Percentiles rank a stretch among this genome's conserved stretches.
These are phyloP conservation scores for Chalcis sispes DNA, from an alignment of 2,888 invertebrate species.

Conservation along the genomic window DNA sequence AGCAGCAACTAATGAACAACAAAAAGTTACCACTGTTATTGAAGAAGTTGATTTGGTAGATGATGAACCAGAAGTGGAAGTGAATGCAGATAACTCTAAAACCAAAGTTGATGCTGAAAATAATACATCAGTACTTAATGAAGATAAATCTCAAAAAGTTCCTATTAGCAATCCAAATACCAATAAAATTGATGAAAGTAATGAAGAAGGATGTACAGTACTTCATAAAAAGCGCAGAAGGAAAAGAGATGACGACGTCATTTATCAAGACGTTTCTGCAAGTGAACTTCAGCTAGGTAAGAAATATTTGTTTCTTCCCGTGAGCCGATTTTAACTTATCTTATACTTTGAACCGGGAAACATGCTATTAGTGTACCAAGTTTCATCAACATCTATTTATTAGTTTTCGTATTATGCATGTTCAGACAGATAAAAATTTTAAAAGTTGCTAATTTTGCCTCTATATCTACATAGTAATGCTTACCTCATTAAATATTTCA, in stretches of 20 bases:
- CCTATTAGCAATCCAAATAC: slow-evolving; percentile 29
- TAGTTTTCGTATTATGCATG: too few relatives aligned
- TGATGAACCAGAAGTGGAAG: slow-evolving; percentile 41
- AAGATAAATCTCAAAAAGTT: slow-evolving; percentile 46
- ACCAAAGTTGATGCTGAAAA: slow-evolving; percentile 11
- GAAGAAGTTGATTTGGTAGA: slow-evolving; percentile 57
- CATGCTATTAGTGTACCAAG: too few relatives aligned
- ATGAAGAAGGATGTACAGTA: slow-evolving; percentile 38
- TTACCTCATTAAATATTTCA: too few relatives aligned
- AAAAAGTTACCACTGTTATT: slow-evolving; percentile 29
- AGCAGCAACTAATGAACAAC: slow-evolving; percentile 20
- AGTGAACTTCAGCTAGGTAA: slow-evolving; percentile 1
- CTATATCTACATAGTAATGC: too few relatives aligned
- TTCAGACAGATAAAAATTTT: too few relatives aligned
- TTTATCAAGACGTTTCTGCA: slow-evolving; percentile 14
- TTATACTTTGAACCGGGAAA: too few relatives aligned
- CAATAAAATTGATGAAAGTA: slow-evolving; percentile 41
- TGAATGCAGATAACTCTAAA: slow-evolving; percentile 4
- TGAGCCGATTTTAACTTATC: slow-evolving; percentile 4
- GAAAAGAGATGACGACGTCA: slow-evolving; percentile 26
- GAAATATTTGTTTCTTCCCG: background rate
- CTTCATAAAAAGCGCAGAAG: slow-evolving; percentile 50
- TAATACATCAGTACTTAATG: background rate
- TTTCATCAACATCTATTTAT: too few relatives aligned
- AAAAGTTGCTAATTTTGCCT: too few relatives aligned